Evolutionary conservation across 2,797 vertebrate genomes (phyloP).

Genomic region (Lepus oiostolus): DNA sequence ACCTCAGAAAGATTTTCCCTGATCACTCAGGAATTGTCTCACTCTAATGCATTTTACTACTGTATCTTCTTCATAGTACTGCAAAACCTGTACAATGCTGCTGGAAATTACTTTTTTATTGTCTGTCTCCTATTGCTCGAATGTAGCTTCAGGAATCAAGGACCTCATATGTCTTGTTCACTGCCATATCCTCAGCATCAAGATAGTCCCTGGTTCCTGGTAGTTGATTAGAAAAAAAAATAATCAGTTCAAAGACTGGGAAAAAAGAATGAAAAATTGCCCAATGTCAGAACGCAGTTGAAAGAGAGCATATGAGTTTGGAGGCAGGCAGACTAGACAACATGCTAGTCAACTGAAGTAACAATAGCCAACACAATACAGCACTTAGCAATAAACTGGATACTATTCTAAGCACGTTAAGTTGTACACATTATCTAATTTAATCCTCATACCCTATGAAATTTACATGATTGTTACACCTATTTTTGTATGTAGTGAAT

Average conservation of each 20-base stretch:
- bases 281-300: background rate
- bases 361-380: background rate
- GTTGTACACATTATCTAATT: background rate
- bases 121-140: background rate
- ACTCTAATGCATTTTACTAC: background rate
- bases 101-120: slow-evolving; percentile 22
- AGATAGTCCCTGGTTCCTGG: background rate
- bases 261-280: background rate
- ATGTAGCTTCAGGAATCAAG: slow-evolving; percentile 25
- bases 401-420: background rate
- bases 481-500: slow-evolving; percentile 27
- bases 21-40: background rate
- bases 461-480: background rate
- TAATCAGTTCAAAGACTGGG: background rate
- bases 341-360: background rate
- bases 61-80: background rate
- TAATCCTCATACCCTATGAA: background rate
- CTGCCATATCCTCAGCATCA: background rate
- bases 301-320: background rate
- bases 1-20: background rate
- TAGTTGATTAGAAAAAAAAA: slow-evolving; percentile 7
- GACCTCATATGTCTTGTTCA: background rate
- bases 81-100: background rate
- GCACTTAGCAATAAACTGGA: background rate
- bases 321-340: background rate